Evolutionary conservation across 64 coral and sea anemone genomes (phyloP), one percentile per base, ranked within the genome.

Genomic region (Trachythela sp.): DNA sequence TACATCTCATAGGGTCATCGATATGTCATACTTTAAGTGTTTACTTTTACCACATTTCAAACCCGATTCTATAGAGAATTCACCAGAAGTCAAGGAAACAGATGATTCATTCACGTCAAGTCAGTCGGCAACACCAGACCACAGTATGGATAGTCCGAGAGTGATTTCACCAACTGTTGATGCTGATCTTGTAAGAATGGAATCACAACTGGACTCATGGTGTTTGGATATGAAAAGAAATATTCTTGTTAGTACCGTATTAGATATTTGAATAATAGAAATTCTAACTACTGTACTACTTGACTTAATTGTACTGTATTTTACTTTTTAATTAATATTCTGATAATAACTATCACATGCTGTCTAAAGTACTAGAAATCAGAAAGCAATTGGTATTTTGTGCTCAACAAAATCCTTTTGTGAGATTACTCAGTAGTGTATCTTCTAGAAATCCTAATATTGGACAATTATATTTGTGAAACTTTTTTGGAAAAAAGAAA

Each of bases 181-280:
- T 88, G 89, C 89, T 91, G 96, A 99, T 68, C 41, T 99, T 34
- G 93, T 85, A 31, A 85, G 96, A 85, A 95, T 99, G 96, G 96
- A 99, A 87, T 91, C 89, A 27, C 92, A 94, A 68, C 67, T 99
- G 40, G 93, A 94, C 27, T 93, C 91, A 40, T 99, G 96, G 96
- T 93, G 93, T 88, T 88, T 99, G 40, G 96, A 99, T 92, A 52
- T 99, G 20, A 99, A 99, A 51, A 91, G 96, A 93, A 99, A 91
- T 93, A 89, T 99, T 22, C 39, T 99, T 91, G 96, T 99, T 87
- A 85, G 90, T 22, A 40, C 10, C 17, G 68, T 72, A n/a, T n/a
- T n/a, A n/a, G n/a, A n/a, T n/a, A n/a, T n/a, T n/a, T n/a, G n/a
- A n/a, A n/a, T n/a, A n/a, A n/a, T n/a, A n/a, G n/a, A n/a, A n/a